These are phyloP conservation scores for Xiphias gladius DNA, from an alignment of 2,113 vertebrate genomes.

Conservation along the genomic window DNA sequence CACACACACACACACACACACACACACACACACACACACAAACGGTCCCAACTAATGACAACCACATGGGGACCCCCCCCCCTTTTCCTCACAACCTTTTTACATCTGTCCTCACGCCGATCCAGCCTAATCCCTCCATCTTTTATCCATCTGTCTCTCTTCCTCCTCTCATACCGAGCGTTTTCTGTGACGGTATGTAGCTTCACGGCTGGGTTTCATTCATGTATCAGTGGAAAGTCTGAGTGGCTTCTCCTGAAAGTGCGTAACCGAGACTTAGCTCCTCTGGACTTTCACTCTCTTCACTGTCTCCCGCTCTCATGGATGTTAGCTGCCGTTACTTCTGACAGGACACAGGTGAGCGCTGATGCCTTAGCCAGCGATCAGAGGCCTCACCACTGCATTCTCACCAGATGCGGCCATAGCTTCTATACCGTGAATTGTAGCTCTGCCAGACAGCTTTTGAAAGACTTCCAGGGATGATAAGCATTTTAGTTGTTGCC, in stretches of 20 bases:
- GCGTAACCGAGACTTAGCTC: constrained; percentile 31
- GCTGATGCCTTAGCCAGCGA: constrained; percentile 61
- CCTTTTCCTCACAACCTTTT: constrained; percentile 22
- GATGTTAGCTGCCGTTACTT: constrained; percentile 70
- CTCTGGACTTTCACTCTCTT: constrained; percentile 50
- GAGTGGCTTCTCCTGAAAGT: constrained; percentile 38
- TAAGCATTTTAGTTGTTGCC: constrained; percentile 19
- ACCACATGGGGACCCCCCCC: constrained; percentile 59
- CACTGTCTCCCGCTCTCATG: constrained; percentile 51
- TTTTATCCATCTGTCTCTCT: constrained; percentile 55
- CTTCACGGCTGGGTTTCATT: constrained; percentile 42
- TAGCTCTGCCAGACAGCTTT: background rate
- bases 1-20: background rate
- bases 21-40: background rate
- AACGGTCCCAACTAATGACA: constrained; percentile 50
- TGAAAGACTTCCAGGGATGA: constrained; percentile 34
- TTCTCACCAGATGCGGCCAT: constrained; percentile 36
- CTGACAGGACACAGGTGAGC: constrained; percentile 72
- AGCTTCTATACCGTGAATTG: constrained; percentile 42
- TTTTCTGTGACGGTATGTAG: constrained; percentile 24
- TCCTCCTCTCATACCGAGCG: constrained; percentile 35
- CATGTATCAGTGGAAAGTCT: constrained; percentile 62
- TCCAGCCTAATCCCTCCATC: constrained; percentile 57
- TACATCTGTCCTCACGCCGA: constrained; percentile 55
- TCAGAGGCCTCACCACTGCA: constrained; percentile 36